phyloP scores from a whole-genome alignment of 1,140 invertebrate species.

The Brachionus asplanchnoidis region DNA sequence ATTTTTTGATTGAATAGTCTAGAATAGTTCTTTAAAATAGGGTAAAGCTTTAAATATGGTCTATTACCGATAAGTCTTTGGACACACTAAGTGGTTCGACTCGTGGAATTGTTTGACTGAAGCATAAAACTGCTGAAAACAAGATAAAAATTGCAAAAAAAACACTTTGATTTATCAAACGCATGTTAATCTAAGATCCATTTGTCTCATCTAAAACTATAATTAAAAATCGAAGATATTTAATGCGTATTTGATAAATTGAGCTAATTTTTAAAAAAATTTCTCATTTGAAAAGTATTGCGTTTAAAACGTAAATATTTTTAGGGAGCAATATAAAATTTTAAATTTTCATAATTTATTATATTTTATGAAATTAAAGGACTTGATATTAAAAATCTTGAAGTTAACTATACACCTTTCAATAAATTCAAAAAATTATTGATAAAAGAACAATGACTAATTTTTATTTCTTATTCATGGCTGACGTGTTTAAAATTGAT shows the following conservation, averaged over 20 bases:
- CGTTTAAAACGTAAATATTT: not conserved
- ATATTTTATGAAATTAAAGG: not conserved
- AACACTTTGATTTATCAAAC: not conserved
- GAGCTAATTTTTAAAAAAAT: not conserved
- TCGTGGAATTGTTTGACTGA: not conserved
- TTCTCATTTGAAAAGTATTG: not conserved
- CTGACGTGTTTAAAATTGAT: not conserved
- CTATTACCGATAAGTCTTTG: not conserved
- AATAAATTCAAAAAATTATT: not conserved
- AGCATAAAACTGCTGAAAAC: not conserved
- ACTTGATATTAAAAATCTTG: not conserved
- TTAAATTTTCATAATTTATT: not conserved
- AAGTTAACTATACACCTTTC: not conserved
- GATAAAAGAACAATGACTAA: not conserved
- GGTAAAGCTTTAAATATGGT: not conserved
- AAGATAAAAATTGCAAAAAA: not conserved
- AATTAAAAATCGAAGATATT: not conserved
- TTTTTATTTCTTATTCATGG: not conserved
- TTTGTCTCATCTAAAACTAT: not conserved
- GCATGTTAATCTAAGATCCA: not conserved
- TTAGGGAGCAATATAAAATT: not conserved
- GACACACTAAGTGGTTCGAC: not conserved
- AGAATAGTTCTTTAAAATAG: not conserved
- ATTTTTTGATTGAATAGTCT: slow-evolving; percentile 30
- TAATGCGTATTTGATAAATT: not conserved